phyloP scores from a whole-genome alignment of 1,140 invertebrate genomes.

The Drosophila persimilis region DNA sequence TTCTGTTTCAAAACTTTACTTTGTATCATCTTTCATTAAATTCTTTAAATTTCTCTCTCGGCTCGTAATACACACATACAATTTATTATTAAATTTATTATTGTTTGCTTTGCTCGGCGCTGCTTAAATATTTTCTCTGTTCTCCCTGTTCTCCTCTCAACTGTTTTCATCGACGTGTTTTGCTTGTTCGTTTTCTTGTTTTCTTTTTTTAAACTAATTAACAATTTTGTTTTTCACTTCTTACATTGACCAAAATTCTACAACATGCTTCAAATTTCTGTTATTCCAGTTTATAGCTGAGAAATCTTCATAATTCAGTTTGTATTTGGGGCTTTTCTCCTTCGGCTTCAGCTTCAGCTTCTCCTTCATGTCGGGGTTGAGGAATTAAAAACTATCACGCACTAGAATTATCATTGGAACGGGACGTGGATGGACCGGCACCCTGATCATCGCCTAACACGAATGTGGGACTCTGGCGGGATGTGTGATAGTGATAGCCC shows the following conservation, averaged over 20 bases:
- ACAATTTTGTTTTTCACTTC: constrained; percentile 64
- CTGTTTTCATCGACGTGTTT: constrained; percentile 44
- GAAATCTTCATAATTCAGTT: constrained; percentile 28
- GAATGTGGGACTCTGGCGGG: constrained; percentile 83
- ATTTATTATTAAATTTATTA: constrained; percentile 76
- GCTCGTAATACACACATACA: constrained; percentile 54
- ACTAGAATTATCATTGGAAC: constrained; percentile 83
- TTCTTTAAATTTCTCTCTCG: constrained; percentile 67
- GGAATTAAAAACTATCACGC: constrained; percentile 83
- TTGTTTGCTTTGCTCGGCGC: constrained; percentile 72
- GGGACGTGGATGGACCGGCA: constrained; percentile 83
- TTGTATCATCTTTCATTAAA: constrained; percentile 61
- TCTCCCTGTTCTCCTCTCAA: constrained; percentile 41
- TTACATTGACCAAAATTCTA: constrained; percentile 63
- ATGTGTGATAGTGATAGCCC: constrained; percentile 83
- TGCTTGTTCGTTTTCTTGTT: constrained; percentile 40
- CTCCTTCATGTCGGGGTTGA: constrained; percentile 42
- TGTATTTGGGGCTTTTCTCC: background rate
- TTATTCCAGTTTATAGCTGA: constrained; percentile 34
- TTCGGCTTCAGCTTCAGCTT: constrained; percentile 8
- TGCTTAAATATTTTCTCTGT: constrained; percentile 61
- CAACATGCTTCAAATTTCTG: constrained; percentile 52
- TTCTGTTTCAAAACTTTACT: constrained; percentile 27
- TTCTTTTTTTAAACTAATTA: constrained; percentile 68
- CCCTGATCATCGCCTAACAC: constrained; percentile 80